Base-by-base conservation (phyloP, 2,888 invertebrate species). In the Epinotia demarniana region DNA sequence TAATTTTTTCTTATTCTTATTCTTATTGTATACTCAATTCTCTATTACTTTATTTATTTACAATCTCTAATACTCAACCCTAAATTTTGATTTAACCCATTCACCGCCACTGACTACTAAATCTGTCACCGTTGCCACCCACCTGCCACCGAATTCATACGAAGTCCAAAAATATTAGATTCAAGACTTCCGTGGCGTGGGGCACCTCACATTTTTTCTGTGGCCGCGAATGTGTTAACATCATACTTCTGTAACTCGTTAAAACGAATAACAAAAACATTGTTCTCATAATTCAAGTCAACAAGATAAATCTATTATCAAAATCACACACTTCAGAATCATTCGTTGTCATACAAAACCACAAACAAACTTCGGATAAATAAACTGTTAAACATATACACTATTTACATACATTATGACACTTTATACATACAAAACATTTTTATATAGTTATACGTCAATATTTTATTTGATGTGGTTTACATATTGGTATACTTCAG, bases 291-390 rank as follows among this genome's bases (percentile, higher is more conserved):
- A 46, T n/a, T 53, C 53, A 6, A 13, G 18, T 19, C 5, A 9
- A 58, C 57, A 19, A 58, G 9, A 69, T 46, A 58, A 58, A 68
- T 16, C 9, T 16, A 46, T 69, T 58, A 27, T 46, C 19, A 18
- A 57, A 0, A 58, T 46, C 16, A 3, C 12, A 19, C n/a, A 57
- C 19, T 58, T 58, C 43, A 46, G 43, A 46, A 69, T 58, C 23
- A 23, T 23, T 13, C 19, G 18, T 19, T 43, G 57, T 68, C 13
- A 43, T 23, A 58, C 23, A 69, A 43, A 68, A 57, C 67, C 4
- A 58, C 19, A 68, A 58, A 58, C 58, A 69, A 43, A 33, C 16
- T 61, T 61, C 19, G 58, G 43, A 55, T 58, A 58, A 67, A 43
- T 69, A 46, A 58, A 43, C 12, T 67, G 43, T 16, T 11, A 58